These are phyloP conservation scores for Neotoma lepida DNA, from an alignment of 2,113 vertebrate genomes.

Conservation along the genomic window DNA sequence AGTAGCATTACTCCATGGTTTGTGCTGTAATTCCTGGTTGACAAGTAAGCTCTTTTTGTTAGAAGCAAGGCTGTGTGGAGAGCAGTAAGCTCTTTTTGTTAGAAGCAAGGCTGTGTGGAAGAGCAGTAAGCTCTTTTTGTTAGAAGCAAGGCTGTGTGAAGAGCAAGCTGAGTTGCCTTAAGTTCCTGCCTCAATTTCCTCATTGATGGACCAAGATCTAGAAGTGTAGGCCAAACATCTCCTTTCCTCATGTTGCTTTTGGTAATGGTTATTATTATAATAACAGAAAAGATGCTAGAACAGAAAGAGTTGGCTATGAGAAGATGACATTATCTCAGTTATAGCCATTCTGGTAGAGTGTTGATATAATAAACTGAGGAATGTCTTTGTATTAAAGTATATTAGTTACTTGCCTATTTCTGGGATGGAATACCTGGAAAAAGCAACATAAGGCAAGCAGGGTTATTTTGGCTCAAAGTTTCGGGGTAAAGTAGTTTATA, in stretches of 20 bases:
- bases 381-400: neutral
- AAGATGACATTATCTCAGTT: neutral
- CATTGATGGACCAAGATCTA: neutral
- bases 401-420: neutral
- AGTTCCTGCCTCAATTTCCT: neutral
- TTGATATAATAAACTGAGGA: neutral
- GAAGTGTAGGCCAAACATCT: neutral
- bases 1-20: neutral
- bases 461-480: neutral
- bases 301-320: neutral
- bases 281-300: neutral
- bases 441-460: neutral
- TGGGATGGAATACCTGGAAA: neutral
- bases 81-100: neutral
- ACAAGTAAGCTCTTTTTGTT: neutral
- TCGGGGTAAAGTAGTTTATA: neutral
- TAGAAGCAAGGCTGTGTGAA: neutral
- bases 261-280: neutral
- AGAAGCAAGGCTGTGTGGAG: neutral
- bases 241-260: neutral
- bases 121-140: neutral
- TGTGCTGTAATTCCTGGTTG: neutral
- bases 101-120: neutral
- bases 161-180: neutral
- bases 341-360: neutral